Evolutionary conservation across 1,140 invertebrate genomes (phyloP), one percentile per base, ranked within the genome.

Genomic region (Drosophila lini): DNA sequence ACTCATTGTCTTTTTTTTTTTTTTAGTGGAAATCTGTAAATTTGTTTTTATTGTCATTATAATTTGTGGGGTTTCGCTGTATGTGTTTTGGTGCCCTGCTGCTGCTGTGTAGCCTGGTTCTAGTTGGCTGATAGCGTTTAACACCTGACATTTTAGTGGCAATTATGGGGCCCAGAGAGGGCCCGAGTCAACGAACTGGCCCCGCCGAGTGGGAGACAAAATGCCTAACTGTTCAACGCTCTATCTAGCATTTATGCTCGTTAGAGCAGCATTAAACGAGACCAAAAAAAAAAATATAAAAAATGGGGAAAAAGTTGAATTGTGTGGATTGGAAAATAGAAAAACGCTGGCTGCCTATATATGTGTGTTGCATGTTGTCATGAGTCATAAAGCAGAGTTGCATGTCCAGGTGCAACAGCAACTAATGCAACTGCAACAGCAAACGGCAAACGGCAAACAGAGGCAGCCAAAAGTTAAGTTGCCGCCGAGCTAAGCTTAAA

Each of bases 41-140:
- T 86, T 86, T 88, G 82, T 86, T 86, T 86, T 86, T 86, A 86
- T 88, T 86, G 82, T 86, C 82, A 86, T 86, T 86, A 83, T 86
- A 86, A 86, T 86, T 86, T 86, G 52, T 68, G 47, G 31, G 16
- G 52, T 40, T 34, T 36, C 41, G 25, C 19, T 65, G 73, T 80
- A 45, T 50, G n/a, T 38, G 22, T 44, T 44, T 22, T 61, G 67
- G 22, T 22, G 22, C 2, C 22, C 22, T 22, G 22, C 22, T 22
- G 19, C 50, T 74, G 67, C 69, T 63, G 48, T 42, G 55, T 73
- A 56, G 81, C 68, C 68, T 78, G 81, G 82, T 89, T 88, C 83
- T 88, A 89, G 73, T 88, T 89, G 83, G 84, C 84, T 88, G 83
- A 83, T 88, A 89, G 77, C 84, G 84, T 88, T 88, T 88, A 88